phyloP scores from a whole-genome alignment of 2,888 invertebrate species.

The Drosophila stalkeri region DNA sequence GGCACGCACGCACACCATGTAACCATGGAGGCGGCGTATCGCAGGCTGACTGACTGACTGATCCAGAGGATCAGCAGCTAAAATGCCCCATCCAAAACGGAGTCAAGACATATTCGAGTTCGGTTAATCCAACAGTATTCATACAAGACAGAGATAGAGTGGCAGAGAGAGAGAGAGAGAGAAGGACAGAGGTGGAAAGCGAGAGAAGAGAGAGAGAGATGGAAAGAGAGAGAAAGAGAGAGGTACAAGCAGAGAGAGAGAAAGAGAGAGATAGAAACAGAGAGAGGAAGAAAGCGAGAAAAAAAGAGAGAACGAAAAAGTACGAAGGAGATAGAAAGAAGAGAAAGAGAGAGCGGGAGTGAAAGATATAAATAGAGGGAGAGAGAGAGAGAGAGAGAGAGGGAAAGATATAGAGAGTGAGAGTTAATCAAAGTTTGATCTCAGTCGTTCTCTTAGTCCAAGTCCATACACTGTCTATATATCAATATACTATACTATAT shows the following conservation, averaged over 20 bases:
- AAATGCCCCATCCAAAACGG: constrained; percentile 1
- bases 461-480: constrained; percentile 44
- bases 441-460: constrained; percentile 11
- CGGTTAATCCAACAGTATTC: constrained; percentile 27
- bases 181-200: too few species aligned
- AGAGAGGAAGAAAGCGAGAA: background rate
- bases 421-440: background rate
- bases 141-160: constrained; percentile 1
- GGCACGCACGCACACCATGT: constrained; percentile 84
- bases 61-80: constrained; percentile 5
- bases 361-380: background rate
- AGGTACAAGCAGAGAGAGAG: background rate
- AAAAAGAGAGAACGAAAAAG: background rate
- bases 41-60: constrained; percentile 19
- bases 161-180: background rate
- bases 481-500: constrained; percentile 2
- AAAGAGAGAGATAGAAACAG: background rate
- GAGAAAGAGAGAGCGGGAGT: background rate
- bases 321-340: background rate
- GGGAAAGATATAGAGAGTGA: background rate
- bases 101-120: constrained; percentile 1
- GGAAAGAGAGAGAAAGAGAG: background rate
- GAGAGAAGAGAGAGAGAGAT: background rate
- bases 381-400: background rate
- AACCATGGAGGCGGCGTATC: background rate